A percentile compares a stretch with the other conserved stretches of the same genome.
These are phyloP conservation scores for Chaetodon trifascialis DNA, from an alignment of 2,113 vertebrate genomes.

Conservation along the genomic window DNA sequence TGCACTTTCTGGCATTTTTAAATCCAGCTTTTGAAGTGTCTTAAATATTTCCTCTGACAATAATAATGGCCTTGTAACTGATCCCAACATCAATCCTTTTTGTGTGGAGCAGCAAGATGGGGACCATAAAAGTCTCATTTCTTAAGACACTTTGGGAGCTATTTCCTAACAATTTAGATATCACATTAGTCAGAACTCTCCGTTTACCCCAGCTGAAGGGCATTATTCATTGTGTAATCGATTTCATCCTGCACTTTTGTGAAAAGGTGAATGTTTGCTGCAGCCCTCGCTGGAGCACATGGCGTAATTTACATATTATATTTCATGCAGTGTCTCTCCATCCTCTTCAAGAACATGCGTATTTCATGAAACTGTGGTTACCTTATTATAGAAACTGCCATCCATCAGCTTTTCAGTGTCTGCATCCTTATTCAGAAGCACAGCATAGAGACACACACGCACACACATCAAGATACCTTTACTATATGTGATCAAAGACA, in stretches of 20 bases:
- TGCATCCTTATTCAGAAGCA: constrained; percentile 26
- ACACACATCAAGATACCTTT: constrained; percentile 8
- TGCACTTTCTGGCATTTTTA: constrained; percentile 35
- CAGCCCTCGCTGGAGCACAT: constrained; percentile 24
- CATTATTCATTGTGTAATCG: constrained; percentile 32
- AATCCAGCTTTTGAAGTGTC: constrained; percentile 26
- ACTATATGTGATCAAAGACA: constrained; percentile 36
- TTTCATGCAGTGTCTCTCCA: constrained; percentile 36
- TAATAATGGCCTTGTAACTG: constrained; percentile 23
- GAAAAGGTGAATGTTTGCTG: constrained; percentile 6
- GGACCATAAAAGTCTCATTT: not conserved
- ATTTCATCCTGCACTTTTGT: constrained; percentile 6
- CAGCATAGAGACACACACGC: constrained; percentile 4
- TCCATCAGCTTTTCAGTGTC: constrained; percentile 23
- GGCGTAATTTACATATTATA: constrained; percentile 40
- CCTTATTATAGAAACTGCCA: constrained; percentile 36
- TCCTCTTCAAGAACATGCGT: constrained; percentile 13
- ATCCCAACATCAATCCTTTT: constrained; percentile 22
- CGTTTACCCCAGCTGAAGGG: constrained; percentile 28
- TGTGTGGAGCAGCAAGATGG: not conserved
- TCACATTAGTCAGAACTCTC: constrained; percentile 19
- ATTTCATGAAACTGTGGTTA: constrained; percentile 23
- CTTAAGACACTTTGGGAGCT: not conserved
- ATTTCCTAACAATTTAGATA: constrained; percentile 33
- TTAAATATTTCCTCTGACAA: constrained; percentile 24